A percentile compares a stretch with the other conserved stretches of the same genome.
phyloP scores from a whole-genome alignment of 2,888 invertebrate species.

The Lapara coniferarum region DNA sequence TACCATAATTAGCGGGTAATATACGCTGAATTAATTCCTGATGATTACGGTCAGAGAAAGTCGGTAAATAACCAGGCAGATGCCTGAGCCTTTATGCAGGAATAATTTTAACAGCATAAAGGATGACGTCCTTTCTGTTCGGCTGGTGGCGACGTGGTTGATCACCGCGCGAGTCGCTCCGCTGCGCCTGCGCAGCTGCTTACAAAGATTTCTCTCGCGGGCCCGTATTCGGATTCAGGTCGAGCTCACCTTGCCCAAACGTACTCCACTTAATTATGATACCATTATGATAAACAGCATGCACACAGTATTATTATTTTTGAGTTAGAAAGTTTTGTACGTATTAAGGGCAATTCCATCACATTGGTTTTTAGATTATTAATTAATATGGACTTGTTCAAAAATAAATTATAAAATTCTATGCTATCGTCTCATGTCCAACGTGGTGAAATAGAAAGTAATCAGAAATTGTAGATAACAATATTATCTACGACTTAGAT shows the following conservation, averaged over 20 bases:
- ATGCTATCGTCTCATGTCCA: too few relatives aligned
- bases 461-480: too few relatives aligned
- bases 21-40: background rate
- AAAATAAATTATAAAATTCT: too few relatives aligned
- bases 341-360: constrained; percentile 27
- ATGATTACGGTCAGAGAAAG: constrained; percentile 33
- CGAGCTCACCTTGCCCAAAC: constrained; percentile 71
- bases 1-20: background rate
- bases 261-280: constrained; percentile 30
- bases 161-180: constrained; percentile 46
- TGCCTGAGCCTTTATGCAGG: constrained; percentile 37
- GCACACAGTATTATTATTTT: constrained; percentile 2
- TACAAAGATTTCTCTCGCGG: constrained; percentile 75
- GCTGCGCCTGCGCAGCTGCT: constrained; percentile 50
- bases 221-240: constrained; percentile 78
- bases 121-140: constrained; percentile 67
- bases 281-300: constrained; percentile 7
- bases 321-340: constrained; percentile 31
- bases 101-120: constrained; percentile 44
- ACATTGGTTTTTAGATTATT: background rate
- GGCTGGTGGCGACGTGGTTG: constrained; percentile 36
- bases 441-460: too few relatives aligned
- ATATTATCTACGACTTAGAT: too few relatives aligned
- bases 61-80: constrained; percentile 35
- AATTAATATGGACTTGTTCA: too few relatives aligned